Evolutionary conservation across 2,113 vertebrate genomes (phyloP).

Genomic region (Diadophis punctatus): DNA sequence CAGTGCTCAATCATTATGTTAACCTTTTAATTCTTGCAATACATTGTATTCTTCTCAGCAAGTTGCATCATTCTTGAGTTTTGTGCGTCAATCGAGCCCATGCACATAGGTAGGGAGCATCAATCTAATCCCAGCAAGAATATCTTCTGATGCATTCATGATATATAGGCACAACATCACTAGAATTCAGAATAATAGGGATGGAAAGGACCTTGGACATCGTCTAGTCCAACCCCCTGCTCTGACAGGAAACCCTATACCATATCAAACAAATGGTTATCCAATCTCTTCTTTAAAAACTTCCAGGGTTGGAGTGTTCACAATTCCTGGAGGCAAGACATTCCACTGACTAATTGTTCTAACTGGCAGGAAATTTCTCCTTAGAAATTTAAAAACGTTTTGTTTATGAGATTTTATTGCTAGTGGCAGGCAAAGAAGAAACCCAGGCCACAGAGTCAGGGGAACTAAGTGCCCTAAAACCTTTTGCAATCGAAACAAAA

Average conservation of each 20-base stretch:
- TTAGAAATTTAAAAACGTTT: neutral
- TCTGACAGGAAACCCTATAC: neutral
- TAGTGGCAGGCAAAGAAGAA: neutral
- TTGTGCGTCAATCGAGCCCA: neutral
- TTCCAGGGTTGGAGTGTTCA: neutral
- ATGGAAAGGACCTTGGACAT: neutral
- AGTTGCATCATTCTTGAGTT: neutral
- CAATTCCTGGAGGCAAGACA: neutral
- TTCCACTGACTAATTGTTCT: neutral
- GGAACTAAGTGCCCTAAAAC: neutral
- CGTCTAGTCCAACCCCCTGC: neutral
- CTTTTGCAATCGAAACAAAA: neutral
- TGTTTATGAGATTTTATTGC: neutral
- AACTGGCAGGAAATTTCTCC: neutral
- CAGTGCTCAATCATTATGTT: neutral
- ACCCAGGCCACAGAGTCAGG: neutral
- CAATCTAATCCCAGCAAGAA: neutral
- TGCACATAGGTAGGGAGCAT: neutral
- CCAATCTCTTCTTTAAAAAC: neutral
- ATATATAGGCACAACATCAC: neutral
- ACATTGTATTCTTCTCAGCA: neutral
- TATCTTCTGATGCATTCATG: neutral
- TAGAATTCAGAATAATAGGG: neutral
- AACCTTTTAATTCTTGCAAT: neutral
- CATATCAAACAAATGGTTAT: neutral